Conservation (phyloP, 2,888 invertebrate genomes). For the Agrochola lychnidis region DNA sequence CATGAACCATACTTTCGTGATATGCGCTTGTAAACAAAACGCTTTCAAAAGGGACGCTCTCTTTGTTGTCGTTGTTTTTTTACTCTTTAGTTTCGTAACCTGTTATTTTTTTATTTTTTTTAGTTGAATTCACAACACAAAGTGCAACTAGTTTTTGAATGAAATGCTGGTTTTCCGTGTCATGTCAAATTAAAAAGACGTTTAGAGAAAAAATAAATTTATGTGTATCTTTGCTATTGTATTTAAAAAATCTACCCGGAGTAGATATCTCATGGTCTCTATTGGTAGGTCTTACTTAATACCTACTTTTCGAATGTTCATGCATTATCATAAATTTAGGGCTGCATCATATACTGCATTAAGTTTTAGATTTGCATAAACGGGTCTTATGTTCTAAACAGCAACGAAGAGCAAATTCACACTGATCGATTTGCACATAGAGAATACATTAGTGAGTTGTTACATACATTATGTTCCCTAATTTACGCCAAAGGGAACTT, state of each 20-base stretch:
- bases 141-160: constrained; percentile 30
- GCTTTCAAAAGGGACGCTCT: constrained; percentile 57
- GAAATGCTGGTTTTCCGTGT: constrained; percentile 11
- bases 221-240: background rate
- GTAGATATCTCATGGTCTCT: too few species aligned
- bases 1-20: constrained; percentile 69
- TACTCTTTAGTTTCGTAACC: constrained; percentile 18
- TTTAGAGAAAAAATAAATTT: background rate
- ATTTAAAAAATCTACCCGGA: background rate
- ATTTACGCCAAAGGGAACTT: too few species aligned
- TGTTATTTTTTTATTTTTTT: constrained; percentile 41
- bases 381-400: background rate
- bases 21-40: constrained; percentile 71
- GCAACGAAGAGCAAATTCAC: background rate
- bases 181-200: constrained; percentile 10
- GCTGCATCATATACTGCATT: background rate
- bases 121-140: constrained; percentile 18
- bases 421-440: background rate
- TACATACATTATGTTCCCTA: too few species aligned
- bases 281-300: background rate
- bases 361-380: constrained; percentile 2
- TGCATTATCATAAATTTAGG: background rate
- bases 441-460: background rate
- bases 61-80: constrained; percentile 49
- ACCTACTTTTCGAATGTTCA: background rate